A percentile compares a stretch with the other conserved stretches of the same genome.
Conservation (phyloP, 2,113 vertebrate genomes). For the Cyanocitta stelleri region DNA sequence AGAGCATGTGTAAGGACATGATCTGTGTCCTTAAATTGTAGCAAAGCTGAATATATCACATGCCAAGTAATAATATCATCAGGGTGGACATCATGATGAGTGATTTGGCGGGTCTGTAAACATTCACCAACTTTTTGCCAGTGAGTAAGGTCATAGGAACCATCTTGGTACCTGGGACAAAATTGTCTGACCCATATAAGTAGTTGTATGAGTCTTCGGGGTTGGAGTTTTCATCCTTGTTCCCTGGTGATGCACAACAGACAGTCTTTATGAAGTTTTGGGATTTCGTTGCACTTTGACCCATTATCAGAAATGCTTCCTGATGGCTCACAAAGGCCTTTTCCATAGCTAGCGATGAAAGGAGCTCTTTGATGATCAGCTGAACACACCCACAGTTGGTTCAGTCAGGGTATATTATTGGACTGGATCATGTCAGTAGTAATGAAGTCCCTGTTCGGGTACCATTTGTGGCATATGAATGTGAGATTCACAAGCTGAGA, state of each 20-base stretch:
- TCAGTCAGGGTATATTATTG: no score
- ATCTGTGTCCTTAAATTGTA: not conserved
- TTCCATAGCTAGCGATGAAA: not conserved
- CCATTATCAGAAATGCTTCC: not conserved
- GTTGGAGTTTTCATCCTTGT: not conserved
- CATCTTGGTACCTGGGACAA: not conserved
- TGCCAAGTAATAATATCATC: not conserved
- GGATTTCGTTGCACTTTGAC: not conserved
- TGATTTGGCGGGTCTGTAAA: not conserved
- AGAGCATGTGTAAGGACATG: accelerated
- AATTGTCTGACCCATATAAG: not conserved
- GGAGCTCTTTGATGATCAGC: not conserved
- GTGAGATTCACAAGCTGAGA: no score
- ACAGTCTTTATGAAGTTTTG: not conserved
- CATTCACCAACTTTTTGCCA: not conserved
- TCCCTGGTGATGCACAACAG: not conserved
- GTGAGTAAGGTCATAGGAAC: not conserved
- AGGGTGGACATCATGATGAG: not conserved
- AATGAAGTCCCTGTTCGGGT: no score
- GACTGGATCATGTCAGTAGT: no score
- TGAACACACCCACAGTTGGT: not conserved
- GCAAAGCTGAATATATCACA: not conserved
- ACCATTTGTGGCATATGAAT: no score
- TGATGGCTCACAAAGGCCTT: not conserved
- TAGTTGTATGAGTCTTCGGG: not conserved